These are phyloP conservation scores for Coleophora deauratella DNA, from an alignment of 2,888 invertebrate genomes.

Conservation along the genomic window DNA sequence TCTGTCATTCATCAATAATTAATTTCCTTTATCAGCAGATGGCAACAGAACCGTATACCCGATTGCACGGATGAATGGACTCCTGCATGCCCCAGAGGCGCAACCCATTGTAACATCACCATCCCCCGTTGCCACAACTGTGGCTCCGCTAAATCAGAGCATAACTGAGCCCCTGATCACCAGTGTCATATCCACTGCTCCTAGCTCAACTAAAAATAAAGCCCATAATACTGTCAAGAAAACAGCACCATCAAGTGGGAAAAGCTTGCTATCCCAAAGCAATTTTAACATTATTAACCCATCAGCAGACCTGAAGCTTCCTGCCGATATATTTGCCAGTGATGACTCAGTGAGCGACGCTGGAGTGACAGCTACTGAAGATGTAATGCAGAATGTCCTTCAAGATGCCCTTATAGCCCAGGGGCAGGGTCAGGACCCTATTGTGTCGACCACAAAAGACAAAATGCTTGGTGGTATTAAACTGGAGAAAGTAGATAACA, in stretches of 20 bases:
- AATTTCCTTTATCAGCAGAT: slow-evolving; percentile 29
- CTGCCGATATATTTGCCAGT: slow-evolving; percentile 68
- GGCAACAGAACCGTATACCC: slow-evolving; percentile 35
- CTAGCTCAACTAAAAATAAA: slow-evolving; percentile 37
- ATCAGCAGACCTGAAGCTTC: slow-evolving; percentile 56
- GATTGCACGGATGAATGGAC: slow-evolving; percentile 23
- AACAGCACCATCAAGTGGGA: slow-evolving; percentile 22
- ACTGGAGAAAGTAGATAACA: slow-evolving; percentile 37
- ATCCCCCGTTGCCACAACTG: slow-evolving; percentile 34
- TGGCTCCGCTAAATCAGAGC: slow-evolving; percentile 27
- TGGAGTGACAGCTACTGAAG: slow-evolving; percentile 40
- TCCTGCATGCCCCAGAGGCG: slow-evolving; percentile 25
- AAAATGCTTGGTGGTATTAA: slow-evolving; percentile 63
- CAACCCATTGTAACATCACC: slow-evolving; percentile 38
- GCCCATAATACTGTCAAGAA: slow-evolving; percentile 22
- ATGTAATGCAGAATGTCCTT: slow-evolving; percentile 36
- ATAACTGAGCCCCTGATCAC: slow-evolving; percentile 27
- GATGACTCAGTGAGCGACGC: slow-evolving; percentile 63
- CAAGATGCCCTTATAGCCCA: slow-evolving; percentile 25
- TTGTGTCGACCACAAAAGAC: slow-evolving; percentile 37
- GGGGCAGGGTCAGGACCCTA: slow-evolving; percentile 24
- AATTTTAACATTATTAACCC: slow-evolving; percentile 50
- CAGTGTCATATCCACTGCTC: slow-evolving; percentile 27
- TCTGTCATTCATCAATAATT: slow-evolving; percentile 2
- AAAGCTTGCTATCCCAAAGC: slow-evolving; percentile 32